These are phyloP conservation scores for Neostethus bicornis DNA, from an alignment of 2,797 vertebrate species.

Conservation along the genomic window DNA sequence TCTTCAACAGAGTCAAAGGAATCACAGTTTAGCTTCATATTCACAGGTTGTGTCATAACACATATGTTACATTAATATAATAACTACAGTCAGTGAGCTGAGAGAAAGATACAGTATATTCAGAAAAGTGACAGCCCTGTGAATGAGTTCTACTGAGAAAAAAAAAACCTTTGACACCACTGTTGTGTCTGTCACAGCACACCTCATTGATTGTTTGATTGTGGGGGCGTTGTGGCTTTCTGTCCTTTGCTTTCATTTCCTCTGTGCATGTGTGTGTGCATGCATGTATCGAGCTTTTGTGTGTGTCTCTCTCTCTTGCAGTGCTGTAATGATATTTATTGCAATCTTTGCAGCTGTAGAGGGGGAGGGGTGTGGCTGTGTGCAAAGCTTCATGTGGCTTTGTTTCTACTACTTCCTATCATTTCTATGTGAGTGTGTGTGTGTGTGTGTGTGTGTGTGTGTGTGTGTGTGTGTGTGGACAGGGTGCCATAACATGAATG, in stretches of 20 bases:
- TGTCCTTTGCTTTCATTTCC: slow-evolving; percentile 53
- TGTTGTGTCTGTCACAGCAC: slow-evolving; percentile 8
- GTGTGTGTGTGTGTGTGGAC: slow-evolving; percentile 9
- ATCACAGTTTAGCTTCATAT: slow-evolving; percentile 6
- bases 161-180: slow-evolving; percentile 23
- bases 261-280: slow-evolving; percentile 15
- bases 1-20: slow-evolving; percentile 3
- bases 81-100: not conserved
- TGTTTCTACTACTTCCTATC: slow-evolving; percentile 61
- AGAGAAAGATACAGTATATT: slow-evolving; percentile 15
- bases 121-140: slow-evolving; percentile 23
- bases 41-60: slow-evolving; percentile 30
- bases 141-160: slow-evolving; percentile 24
- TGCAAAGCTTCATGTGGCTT: slow-evolving; percentile 63
- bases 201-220: slow-evolving; percentile 54
- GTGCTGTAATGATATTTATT: slow-evolving; percentile 75
- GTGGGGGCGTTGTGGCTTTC: slow-evolving; percentile 40
- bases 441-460: slow-evolving; percentile 2
- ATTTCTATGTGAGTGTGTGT: slow-evolving; percentile 26
- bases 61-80: slow-evolving; percentile 28
- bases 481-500: not conserved
- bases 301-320: slow-evolving; percentile 34
- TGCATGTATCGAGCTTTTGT: slow-evolving; percentile 35
- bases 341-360: slow-evolving; percentile 67
- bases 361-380: slow-evolving; percentile 59